phyloP scores from a whole-genome alignment of 2,888 invertebrate genomes.

The Cosmia trapezina region DNA sequence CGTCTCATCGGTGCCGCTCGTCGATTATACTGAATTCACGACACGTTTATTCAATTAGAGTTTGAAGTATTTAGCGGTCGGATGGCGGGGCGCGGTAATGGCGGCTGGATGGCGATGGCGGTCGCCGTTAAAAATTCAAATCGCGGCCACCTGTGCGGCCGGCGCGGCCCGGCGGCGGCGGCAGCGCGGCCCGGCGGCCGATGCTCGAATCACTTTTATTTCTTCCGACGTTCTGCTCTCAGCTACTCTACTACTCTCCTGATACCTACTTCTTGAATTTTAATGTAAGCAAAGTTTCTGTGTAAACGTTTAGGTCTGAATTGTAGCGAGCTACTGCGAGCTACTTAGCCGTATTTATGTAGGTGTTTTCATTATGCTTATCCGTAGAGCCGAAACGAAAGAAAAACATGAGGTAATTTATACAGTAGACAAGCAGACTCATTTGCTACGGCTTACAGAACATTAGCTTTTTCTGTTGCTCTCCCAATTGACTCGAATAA shows the following conservation, averaged over 20 bases:
- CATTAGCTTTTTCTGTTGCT: slow-evolving; percentile 19
- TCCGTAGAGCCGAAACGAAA: slow-evolving; percentile 18
- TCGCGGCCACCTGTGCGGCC: slow-evolving; percentile 61
- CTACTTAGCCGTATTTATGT: slow-evolving; percentile 18
- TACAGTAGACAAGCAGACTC: slow-evolving; percentile 13
- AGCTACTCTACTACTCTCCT: slow-evolving; percentile 33
- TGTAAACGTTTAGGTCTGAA: slow-evolving; percentile 33
- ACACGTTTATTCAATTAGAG: slow-evolving; percentile 86
- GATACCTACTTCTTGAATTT: slow-evolving; percentile 52
- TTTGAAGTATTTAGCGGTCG: slow-evolving; percentile 79
- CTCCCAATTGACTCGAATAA: slow-evolving; percentile 16
- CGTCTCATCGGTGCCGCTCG: slow-evolving; percentile 71
- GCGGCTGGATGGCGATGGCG: slow-evolving; percentile 54
- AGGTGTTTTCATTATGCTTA: slow-evolving; percentile 27
- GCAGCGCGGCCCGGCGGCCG: slow-evolving; percentile 30
- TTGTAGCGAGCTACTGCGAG: slow-evolving; percentile 19
- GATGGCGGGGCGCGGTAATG: slow-evolving; percentile 64
- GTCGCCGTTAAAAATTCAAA: slow-evolving; percentile 69
- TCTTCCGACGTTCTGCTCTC: slow-evolving; percentile 32
- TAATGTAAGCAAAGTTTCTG: slow-evolving; percentile 34
- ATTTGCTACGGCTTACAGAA: slow-evolving; percentile 24
- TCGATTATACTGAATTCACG: slow-evolving; percentile 78
- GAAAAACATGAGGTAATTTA: slow-evolving; percentile 23
- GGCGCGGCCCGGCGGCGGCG: slow-evolving; percentile 41
- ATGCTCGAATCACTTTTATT: slow-evolving; percentile 57